Evolutionary conservation across 2,797 vertebrate species (phyloP), one percentile per base, ranked within the genome.

Genomic region (Bovichtus variegatus): DNA sequence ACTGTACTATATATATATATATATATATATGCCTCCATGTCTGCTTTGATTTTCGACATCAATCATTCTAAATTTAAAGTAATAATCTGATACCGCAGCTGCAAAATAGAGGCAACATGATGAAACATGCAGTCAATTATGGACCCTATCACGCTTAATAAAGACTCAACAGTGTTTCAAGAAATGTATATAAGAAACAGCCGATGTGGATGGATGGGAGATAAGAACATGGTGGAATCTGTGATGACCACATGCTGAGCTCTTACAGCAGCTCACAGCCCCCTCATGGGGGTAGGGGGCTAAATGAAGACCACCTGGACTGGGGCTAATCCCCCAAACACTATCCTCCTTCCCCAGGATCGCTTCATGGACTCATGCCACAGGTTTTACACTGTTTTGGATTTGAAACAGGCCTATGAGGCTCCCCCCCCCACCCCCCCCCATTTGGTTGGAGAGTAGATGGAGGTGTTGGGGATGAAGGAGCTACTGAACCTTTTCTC

Each of bases 231-330:
- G 12, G 40, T 78, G 44, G 76, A 78, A 80, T 79, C 71, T 75
- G 76, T 82, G 88, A 76, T 53, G 78, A 87, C 81, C 80, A 75
- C 59, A 80, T 81, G 81, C 83, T 83, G 81, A 81, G 80, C 69
- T 76, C 71, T 78, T 71, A 83, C 65, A 81, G 72, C 84, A 83
- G 80, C 78, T 77, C 84, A 69, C 63, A 79, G 82, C 60, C 77
- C 72, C 86, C 65, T 49, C 57, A 71, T 87, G 89, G 76, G 81
- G 84, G 83, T 85, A 69, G 87, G 76, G 65, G 68, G 72, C 82
- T 82, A 93, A 93, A 95, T 93, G 83, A 93, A 91, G 93, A 93
- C 90, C 93, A 95, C 94, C 92, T 94, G 93, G 87, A 74, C 88
- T 76, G 79, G 80, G 68, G 86, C 68, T 92, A 92, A 92, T 93